Evolutionary conservation across 2,888 invertebrate species (phyloP).

Genomic region (Phasia obesa): DNA sequence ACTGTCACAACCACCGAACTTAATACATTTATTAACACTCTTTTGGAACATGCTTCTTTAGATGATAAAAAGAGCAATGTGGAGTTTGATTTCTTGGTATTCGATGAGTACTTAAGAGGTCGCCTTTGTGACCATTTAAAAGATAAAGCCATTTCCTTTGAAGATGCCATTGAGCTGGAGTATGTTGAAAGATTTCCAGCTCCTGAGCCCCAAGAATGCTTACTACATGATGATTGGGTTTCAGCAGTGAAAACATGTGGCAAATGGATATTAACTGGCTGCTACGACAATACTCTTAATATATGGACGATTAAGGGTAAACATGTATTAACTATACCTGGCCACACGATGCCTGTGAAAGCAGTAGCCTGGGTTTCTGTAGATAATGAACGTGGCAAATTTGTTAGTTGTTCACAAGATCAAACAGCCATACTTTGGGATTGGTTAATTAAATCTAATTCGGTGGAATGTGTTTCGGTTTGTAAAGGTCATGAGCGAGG

Average conservation of each 20-base stretch:
- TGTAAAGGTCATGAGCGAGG: conserved; percentile 96
- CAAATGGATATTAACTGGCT: conserved; percentile 93
- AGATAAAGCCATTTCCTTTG: conserved; percentile 89
- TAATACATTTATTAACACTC: conserved; percentile 90
- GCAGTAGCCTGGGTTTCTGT: conserved; percentile 93
- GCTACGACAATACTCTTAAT: conserved; percentile 96
- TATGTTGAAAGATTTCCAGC: conserved; percentile 95
- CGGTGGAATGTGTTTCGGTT: conserved; percentile 90
- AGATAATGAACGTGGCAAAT: conserved; percentile 86
- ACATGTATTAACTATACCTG: conserved; percentile 91
- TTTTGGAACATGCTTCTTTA: conserved; percentile 83
- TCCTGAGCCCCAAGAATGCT: conserved; percentile 95
- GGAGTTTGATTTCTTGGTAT: conserved; percentile 94
- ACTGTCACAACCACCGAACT: conserved; percentile 87
- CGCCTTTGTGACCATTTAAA: conserved; percentile 88
- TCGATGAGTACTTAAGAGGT: conserved; percentile 89
- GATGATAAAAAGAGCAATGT: conserved; percentile 71
- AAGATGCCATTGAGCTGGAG: conserved; percentile 94
- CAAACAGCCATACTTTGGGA: conserved; percentile 95
- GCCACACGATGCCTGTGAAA: conserved; percentile 94
- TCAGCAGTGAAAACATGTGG: conserved; percentile 89
- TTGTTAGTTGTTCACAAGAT: conserved; percentile 95
- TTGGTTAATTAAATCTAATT: conserved; percentile 89
- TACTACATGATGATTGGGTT: conserved; percentile 99
- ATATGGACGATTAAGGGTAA: conserved; percentile 94